phyloP scores from a whole-genome alignment of 2,113 vertebrate species.

The Parus major region DNA sequence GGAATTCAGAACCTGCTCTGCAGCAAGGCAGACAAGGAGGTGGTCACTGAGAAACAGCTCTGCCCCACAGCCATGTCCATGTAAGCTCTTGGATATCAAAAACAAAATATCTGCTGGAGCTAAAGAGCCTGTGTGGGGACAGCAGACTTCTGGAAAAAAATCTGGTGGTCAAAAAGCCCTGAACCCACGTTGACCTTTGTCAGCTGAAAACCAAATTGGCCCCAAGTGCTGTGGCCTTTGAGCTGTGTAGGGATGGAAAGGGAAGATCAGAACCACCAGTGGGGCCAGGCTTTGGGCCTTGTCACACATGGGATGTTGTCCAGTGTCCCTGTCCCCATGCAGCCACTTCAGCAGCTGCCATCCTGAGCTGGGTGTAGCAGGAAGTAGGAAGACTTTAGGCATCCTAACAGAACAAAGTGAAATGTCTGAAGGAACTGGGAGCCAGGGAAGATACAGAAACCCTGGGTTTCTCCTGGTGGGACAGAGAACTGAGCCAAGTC shows the following conservation, averaged over 20 bases:
- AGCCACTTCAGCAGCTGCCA: neutral
- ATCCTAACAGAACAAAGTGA: neutral
- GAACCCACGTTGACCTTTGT: neutral
- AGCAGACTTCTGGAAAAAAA: neutral
- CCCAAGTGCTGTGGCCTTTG: neutral
- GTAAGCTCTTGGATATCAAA: neutral
- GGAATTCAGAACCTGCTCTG: neutral
- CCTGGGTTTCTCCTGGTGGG: neutral
- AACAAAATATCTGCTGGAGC: neutral
- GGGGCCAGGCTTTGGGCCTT: neutral
- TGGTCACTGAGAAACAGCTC: neutral
- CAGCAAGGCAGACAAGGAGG: neutral
- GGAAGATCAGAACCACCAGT: neutral
- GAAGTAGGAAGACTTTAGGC: neutral
- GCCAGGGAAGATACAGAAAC: neutral
- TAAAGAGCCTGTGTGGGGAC: neutral
- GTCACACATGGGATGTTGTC: fast-evolving
- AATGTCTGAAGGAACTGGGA: neutral
- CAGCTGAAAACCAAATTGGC: neutral
- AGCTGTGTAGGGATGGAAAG: neutral
- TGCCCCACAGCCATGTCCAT: neutral
- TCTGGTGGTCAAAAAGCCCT: neutral
- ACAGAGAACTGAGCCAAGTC: neutral
- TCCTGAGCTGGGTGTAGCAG: neutral
- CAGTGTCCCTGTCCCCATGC: too few species aligned